Evolutionary conservation across 2,797 vertebrate genomes (phyloP), one percentile per base, ranked within the genome.

Genomic region (Thamnophis elegans): DNA sequence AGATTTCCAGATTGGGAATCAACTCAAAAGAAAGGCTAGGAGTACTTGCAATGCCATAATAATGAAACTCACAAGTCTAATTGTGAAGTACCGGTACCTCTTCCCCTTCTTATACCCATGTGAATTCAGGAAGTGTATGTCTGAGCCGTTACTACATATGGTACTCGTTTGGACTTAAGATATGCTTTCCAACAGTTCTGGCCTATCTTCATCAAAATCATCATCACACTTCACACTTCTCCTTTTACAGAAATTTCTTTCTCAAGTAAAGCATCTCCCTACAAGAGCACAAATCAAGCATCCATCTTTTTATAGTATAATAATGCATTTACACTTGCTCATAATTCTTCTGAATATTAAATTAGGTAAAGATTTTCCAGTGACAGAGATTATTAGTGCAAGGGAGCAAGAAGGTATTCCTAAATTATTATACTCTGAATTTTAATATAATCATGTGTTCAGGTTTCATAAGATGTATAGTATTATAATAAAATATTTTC

Each of bases 401-500:
- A 91, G 92, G 1, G n/a, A 58, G 25, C 62, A 93, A 87, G 36
- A 59, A 91, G 47, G 1, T 54, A 94, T 93, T 88, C 93, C n/a
- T 85, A 85, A 91, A 93, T 22, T 93, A 86, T n/a, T 89, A 89
- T 82, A 56, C 8, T 7, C 89, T n/a, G 5, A 6, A 85, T 88
- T 2, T 82, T 85, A 20, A 93, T 94, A 28, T 4, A 0, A 13
- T 92, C 28, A 93, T 47, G 51, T 91, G 12, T 36, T 90, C 11
- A 93, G 42, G 93, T 47, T 93, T 90, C 60, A 92, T 53, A 92
- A 90, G 53, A 14, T 20, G 94, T 7, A 54, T 1, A 90, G 54
- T 0, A 86, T 8, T 42, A 36, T 68, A 54, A 89, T 78, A 47
- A 62, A 56, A 36, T 20, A 22, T 22, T 68, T 89, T 1, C 16